Conservation (phyloP, 2,797 vertebrate species). For the Halcyon chelicuti region DNA sequence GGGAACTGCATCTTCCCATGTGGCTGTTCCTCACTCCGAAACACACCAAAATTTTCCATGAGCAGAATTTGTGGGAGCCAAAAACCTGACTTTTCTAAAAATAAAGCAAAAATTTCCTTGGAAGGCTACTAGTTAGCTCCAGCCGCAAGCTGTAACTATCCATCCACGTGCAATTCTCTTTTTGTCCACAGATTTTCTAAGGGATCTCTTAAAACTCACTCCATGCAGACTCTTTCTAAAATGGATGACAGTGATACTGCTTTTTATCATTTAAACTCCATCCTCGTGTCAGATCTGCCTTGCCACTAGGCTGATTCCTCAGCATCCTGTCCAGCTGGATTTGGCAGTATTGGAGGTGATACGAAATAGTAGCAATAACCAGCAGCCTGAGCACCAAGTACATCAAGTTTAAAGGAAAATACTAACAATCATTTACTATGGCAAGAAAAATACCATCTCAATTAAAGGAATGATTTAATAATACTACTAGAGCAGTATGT, state of each 20-base stretch:
- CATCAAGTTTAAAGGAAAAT: not conserved
- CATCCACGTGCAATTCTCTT: not conserved
- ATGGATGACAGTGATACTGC: rapidly evolving
- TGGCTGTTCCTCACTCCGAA: not conserved
- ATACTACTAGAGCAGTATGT: not conserved
- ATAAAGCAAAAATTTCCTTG: not conserved
- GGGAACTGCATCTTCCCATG: not conserved
- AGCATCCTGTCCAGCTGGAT: not conserved
- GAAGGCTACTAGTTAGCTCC: not conserved
- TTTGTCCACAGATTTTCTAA: not conserved
- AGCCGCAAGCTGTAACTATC: not conserved
- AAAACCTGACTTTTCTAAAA: not conserved
- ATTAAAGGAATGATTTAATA: not conserved
- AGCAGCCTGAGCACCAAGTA: not conserved
- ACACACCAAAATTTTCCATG: not conserved
- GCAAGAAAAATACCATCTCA: not conserved
- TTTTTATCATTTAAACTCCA: not conserved
- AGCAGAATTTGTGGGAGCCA: not conserved
- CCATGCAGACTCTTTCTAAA: not conserved
- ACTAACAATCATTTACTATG: not conserved
- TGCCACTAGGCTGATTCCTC: not conserved
- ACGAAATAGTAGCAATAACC: not conserved
- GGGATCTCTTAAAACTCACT: not conserved
- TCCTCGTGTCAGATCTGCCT: not conserved
- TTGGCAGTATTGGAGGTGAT: not conserved